Percentiles rank a stretch among this genome's conserved stretches.
These are phyloP conservation scores for Trichonephila clavata DNA, from an alignment of 1,140 invertebrate genomes.

Conservation along the genomic window DNA sequence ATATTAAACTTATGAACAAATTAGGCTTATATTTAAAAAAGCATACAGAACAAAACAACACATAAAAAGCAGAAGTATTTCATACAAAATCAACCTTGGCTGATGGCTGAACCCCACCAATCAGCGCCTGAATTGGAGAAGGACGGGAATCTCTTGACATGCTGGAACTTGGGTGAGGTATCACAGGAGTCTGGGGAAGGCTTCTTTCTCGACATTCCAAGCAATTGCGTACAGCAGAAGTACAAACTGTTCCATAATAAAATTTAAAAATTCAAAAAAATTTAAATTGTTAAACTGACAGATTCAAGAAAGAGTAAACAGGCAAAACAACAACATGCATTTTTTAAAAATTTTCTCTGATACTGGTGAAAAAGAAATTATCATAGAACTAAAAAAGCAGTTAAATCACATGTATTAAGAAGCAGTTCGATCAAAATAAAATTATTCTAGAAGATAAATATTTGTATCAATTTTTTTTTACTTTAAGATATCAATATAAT, in stretches of 20 bases:
- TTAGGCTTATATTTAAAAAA: not conserved
- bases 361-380: no score
- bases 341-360: no score
- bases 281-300: not conserved
- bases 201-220: slow-evolving; percentile 97
- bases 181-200: slow-evolving; percentile 83
- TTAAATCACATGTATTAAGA: no score
- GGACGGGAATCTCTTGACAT: slow-evolving; percentile 78
- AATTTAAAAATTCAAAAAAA: not conserved
- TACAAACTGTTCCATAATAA: slow-evolving; percentile 89
- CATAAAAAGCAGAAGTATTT: slow-evolving; percentile 71
- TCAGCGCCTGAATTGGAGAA: slow-evolving; percentile 90
- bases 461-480: no score
- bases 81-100: slow-evolving; percentile 86
- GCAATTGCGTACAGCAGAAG: slow-evolving; percentile 98
- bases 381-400: no score
- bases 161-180: slow-evolving; percentile 83
- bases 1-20: no score
- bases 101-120: slow-evolving; percentile 91
- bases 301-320: not conserved
- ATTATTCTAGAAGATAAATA: no score
- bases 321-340: not conserved
- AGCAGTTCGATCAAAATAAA: no score
- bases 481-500: no score
- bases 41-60: slow-evolving; percentile 48